phyloP scores from a whole-genome alignment of 2,113 vertebrate genomes.

The Prochilodus magdalenae region DNA sequence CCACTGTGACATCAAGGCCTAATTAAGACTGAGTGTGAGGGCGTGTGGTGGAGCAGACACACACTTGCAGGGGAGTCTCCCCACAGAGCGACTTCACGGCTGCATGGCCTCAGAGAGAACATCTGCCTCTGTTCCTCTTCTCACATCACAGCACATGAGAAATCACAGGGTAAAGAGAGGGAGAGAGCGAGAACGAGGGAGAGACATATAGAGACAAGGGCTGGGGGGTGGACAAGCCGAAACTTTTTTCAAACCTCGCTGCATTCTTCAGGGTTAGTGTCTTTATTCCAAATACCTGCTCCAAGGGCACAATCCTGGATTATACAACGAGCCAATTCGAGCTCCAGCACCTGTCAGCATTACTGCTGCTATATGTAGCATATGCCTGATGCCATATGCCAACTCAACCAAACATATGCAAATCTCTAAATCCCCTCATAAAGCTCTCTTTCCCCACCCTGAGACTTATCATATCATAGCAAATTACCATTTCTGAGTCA shows the following conservation, averaged over 20 bases:
- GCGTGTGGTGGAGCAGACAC: not conserved
- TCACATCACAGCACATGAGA: not conserved
- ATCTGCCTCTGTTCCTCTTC: conserved; percentile 15
- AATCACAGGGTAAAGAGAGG: too few species aligned
- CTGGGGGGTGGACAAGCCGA: not conserved
- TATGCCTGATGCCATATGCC: not conserved
- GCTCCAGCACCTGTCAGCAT: not conserved
- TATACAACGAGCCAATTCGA: not conserved
- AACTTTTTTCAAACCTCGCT: not conserved
- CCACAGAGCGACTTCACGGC: not conserved
- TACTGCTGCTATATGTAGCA: not conserved
- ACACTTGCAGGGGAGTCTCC: not conserved
- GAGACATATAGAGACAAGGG: not conserved
- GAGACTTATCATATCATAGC: not conserved
- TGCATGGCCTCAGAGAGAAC: conserved; percentile 35
- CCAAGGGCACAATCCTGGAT: not conserved
- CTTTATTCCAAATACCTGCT: not conserved
- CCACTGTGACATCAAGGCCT: not conserved
- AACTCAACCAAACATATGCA: not conserved
- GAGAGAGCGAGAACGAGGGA: not conserved
- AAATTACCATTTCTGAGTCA: conserved; percentile 1
- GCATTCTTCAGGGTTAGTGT: too few species aligned
- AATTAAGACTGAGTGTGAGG: not conserved
- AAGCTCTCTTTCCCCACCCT: not conserved
- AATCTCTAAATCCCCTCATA: not conserved